Conservation (phyloP, 2,888 invertebrate genomes). For the Sphaeridia pumilis region DNA sequence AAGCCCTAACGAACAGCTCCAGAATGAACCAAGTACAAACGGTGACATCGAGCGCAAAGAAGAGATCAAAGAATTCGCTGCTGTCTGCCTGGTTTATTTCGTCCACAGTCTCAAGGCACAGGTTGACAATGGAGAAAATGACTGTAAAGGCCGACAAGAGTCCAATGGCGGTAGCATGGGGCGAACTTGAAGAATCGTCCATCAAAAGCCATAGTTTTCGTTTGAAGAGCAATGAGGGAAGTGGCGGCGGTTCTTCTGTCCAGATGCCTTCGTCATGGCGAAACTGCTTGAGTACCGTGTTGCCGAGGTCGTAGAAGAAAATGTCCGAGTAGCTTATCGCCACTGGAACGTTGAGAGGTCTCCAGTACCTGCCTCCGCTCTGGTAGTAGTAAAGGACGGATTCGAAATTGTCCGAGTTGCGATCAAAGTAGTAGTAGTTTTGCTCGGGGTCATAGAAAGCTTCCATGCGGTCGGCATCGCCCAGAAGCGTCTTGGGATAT, state of each 20-base stretch:
- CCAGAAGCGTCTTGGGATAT: slow-evolving; percentile 13
- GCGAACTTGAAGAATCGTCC: slow-evolving; percentile 26
- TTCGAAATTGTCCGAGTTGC: slow-evolving; percentile 24
- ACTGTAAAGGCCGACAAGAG: slow-evolving; percentile 21
- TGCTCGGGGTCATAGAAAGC: slow-evolving; percentile 17
- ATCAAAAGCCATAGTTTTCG: slow-evolving; percentile 31
- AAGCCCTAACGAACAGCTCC: slow-evolving; percentile 17
- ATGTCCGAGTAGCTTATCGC: slow-evolving; percentile 26
- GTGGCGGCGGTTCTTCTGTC: slow-evolving; percentile 6
- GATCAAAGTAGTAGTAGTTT: slow-evolving; percentile 25
- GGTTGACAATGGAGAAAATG: slow-evolving; percentile 21
- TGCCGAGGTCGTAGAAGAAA: slow-evolving; percentile 27
- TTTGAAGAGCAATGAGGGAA: slow-evolving; percentile 21
- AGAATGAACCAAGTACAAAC: slow-evolving; percentile 26
- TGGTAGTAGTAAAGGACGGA: slow-evolving; percentile 30
- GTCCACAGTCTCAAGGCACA: slow-evolving; percentile 27
- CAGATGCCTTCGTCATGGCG: slow-evolving; percentile 18
- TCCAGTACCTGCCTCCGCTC: slow-evolving; percentile 13
- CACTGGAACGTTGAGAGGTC: slow-evolving; percentile 12
- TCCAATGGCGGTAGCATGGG: slow-evolving; percentile 22
- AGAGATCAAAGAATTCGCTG: slow-evolving; percentile 13
- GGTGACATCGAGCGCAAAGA: slow-evolving; percentile 20
- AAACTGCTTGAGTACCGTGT: slow-evolving; percentile 9
- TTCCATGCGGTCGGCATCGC: slow-evolving; percentile 1
- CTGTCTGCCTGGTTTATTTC: background rate